Base-by-base conservation (phyloP, 2,888 invertebrate species). In the Lochmaea capreae region DNA sequence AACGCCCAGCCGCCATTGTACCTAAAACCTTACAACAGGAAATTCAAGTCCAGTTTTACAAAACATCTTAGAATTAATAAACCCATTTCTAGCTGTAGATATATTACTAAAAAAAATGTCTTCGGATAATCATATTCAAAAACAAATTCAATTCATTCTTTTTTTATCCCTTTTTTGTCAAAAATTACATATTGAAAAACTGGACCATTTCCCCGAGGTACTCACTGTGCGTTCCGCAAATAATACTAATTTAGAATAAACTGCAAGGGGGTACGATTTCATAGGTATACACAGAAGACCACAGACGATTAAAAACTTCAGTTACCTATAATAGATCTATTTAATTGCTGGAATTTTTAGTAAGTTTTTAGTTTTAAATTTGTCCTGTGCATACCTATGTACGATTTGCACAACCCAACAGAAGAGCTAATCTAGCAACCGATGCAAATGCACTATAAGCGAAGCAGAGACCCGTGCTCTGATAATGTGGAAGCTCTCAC, bases 391-490 rank as follows among this genome's bases (percentile, higher is more conserved):
- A 63, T 11, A 16, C 62, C 62, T 18, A 18, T 43, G 84, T 82
- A 84, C 83, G 82, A 80, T 81, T 82, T 80, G 86, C 85, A 84
- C 85, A 86, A 86, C 85, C 86, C 86, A 87, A 87, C 82, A 84
- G 70, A 82, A 85, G 83, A 84, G 86, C 86, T 85, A 86, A 87
- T 82, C 83, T 85, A 86, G 84, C 84, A 84, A 85, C 85, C 80
- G 79, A 84, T 83, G 83, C 84, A 79, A 83, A 84, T 84, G 84
- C 84, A 85, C 80, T 80, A 81, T 79, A 83, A 87, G 87, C 86
- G 82, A 87, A 87, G 87, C 87, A 86, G 86, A 87, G 86, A 87
- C 86, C 86, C 85, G 85, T 86, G 86, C 86, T 86, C 86, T 86
- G 83, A 86, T 84, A 84, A 84, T 84, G 83, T 86, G 87, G 86